phyloP scores from a whole-genome alignment of 2,888 invertebrate genomes.

The Tolmerus cingulatus region DNA sequence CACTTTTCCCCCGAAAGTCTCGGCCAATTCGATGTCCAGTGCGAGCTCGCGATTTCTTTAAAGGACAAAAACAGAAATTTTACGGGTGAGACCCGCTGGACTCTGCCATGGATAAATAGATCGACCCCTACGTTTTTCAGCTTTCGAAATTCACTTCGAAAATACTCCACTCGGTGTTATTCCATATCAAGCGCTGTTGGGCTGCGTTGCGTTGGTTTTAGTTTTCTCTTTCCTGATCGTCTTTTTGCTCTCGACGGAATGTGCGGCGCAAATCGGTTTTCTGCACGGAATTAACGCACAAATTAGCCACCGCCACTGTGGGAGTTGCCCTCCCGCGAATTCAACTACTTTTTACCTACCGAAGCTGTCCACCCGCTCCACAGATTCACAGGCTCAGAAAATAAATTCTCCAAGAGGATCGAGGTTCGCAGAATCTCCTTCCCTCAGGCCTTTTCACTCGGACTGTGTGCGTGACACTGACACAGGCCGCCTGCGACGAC shows the following conservation, averaged over 20 bases:
- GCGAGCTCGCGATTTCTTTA: background rate
- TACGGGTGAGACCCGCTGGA: background rate
- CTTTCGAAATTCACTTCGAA: conserved; percentile 35
- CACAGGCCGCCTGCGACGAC: background rate
- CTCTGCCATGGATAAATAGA: conserved; percentile 6
- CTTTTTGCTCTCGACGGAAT: background rate
- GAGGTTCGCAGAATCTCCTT: background rate
- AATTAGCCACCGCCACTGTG: background rate
- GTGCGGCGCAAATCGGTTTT: conserved; percentile 2
- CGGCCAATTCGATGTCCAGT: conserved; percentile 21
- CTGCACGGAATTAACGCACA: conserved; percentile 13
- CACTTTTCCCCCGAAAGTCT: conserved; percentile 1
- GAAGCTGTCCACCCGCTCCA: background rate
- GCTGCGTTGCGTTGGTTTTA: background rate
- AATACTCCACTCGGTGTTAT: conserved; percentile 6
- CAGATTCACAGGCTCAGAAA: conserved; percentile 29
- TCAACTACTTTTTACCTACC: conserved; percentile 18
- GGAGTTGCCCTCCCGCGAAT: background rate
- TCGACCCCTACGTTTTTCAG: conserved; percentile 22
- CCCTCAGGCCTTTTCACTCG: conserved; percentile 14
- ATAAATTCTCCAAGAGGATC: conserved; percentile 1
- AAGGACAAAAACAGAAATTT: background rate
- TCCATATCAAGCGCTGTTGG: conserved; percentile 34
- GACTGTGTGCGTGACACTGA: background rate
- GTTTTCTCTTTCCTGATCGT: conserved; percentile 22